Percentiles rank a stretch among this genome's conserved stretches.
phyloP scores from a whole-genome alignment of 35 echinoderm and acorn worm species.

The Apostichopus japonicus region DNA sequence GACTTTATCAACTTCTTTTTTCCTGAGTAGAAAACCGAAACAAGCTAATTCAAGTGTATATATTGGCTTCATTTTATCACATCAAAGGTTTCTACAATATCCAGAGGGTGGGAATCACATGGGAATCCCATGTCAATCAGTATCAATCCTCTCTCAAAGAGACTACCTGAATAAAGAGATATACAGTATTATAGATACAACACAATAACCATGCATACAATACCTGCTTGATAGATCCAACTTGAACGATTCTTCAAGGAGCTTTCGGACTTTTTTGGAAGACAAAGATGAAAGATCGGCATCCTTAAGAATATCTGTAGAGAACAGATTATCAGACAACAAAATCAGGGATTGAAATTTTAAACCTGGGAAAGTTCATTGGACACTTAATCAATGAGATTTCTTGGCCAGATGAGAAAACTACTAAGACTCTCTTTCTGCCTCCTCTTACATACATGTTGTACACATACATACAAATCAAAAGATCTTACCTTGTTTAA shows the following conservation, averaged over 20 bases:
- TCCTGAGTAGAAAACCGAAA: slow-evolving; percentile 12
- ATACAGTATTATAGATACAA: background rate
- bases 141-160: no score
- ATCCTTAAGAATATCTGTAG: background rate
- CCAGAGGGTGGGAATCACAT: no score
- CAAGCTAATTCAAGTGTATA: no score
- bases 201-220: background rate
- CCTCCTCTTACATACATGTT: no score
- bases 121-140: no score
- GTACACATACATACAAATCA: no score
- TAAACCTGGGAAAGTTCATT: no score
- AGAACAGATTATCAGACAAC: background rate
- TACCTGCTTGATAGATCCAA: slow-evolving; percentile 34
- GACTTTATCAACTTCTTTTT: slow-evolving; percentile 49
- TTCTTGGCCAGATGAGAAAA: no score
- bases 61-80: background rate
- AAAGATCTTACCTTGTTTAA: no score
- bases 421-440: no score
- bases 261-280: slow-evolving; percentile 39
- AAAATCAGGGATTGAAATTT: background rate
- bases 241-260: slow-evolving; percentile 10
- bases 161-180: no score
- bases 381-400: no score
- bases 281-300: slow-evolving; percentile 29
- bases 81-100: background rate